phyloP scores from a whole-genome alignment of 2,113 vertebrate genomes.

The Capra hircus region DNA sequence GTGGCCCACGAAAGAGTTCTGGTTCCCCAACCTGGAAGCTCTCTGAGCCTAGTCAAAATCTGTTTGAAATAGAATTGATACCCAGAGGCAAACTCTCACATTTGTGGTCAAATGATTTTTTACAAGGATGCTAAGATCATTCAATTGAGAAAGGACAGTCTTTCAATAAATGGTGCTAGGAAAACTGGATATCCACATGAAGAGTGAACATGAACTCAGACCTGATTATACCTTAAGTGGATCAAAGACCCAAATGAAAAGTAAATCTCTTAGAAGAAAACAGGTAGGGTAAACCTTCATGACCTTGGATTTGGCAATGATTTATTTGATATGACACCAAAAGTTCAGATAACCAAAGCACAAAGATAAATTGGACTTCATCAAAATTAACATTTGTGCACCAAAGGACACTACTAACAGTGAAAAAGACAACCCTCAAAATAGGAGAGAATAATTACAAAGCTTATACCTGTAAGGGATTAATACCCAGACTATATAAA shows the following conservation, averaged over 20 bases:
- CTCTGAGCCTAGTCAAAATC: background rate
- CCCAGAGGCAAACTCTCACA: background rate
- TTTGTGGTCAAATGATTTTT: background rate
- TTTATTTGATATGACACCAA: background rate
- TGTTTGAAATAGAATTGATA: background rate
- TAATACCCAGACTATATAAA: background rate
- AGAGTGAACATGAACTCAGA: background rate
- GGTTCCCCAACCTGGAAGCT: background rate
- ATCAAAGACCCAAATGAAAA: background rate
- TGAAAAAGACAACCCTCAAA: background rate
- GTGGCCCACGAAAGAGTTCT: background rate
- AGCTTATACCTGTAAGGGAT: background rate
- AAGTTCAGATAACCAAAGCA: background rate
- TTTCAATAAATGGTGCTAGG: background rate
- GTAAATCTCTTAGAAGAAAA: background rate
- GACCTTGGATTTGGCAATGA: background rate
- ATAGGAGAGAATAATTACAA: background rate
- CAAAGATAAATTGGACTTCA: background rate
- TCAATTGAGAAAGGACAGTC: background rate
- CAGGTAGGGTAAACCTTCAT: background rate
- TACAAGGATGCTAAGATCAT: background rate
- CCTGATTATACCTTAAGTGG: background rate
- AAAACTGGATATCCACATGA: background rate
- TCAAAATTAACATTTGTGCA: background rate
- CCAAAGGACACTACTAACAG: background rate